Conservation (phyloP, 2,797 vertebrate genomes). For the Distichodus sexfasciatus region DNA sequence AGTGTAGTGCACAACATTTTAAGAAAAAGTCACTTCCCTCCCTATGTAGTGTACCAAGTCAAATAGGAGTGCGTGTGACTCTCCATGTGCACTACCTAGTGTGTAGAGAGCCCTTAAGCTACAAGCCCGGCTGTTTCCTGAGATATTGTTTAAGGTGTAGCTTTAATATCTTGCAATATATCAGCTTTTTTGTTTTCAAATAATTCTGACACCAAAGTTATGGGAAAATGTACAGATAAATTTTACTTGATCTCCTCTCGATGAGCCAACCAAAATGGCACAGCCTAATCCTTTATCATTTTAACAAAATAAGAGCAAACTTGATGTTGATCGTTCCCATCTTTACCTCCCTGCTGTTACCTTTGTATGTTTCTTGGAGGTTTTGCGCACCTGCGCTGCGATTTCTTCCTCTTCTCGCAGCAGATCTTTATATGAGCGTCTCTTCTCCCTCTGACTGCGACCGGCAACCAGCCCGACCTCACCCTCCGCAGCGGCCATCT, state of each 20-base stretch:
- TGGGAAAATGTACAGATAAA: neutral
- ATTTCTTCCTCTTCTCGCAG: conserved; percentile 90
- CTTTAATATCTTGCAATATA: too few relatives aligned
- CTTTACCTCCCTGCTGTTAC: conserved; percentile 56
- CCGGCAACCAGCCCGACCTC: conserved; percentile 83
- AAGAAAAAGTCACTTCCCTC: too few relatives aligned
- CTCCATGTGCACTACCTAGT: too few relatives aligned
- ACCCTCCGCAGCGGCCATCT: conserved; percentile 76
- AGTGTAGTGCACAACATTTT: too few relatives aligned
- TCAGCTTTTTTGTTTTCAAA: too few relatives aligned
- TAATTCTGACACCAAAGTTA: too few relatives aligned
- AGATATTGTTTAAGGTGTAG: too few relatives aligned
- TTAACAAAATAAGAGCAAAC: conserved; percentile 1
- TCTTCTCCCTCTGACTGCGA: conserved; percentile 93
- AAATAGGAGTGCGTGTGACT: too few relatives aligned
- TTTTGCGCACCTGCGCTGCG: conserved; percentile 88
- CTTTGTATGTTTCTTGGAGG: conserved; percentile 82
- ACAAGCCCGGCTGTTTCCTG: too few relatives aligned
- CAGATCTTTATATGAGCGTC: conserved; percentile 90
- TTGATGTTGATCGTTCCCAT: conserved; percentile 15
- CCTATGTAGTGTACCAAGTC: too few relatives aligned
- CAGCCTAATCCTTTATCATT: neutral
- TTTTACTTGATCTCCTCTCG: neutral
- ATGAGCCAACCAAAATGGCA: neutral
- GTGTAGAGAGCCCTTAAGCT: too few relatives aligned